Percentiles rank a stretch among this genome's conserved stretches.
Evolutionary conservation across 2,113 vertebrate genomes (phyloP).

Genomic region (Nycticebus coucang): DNA sequence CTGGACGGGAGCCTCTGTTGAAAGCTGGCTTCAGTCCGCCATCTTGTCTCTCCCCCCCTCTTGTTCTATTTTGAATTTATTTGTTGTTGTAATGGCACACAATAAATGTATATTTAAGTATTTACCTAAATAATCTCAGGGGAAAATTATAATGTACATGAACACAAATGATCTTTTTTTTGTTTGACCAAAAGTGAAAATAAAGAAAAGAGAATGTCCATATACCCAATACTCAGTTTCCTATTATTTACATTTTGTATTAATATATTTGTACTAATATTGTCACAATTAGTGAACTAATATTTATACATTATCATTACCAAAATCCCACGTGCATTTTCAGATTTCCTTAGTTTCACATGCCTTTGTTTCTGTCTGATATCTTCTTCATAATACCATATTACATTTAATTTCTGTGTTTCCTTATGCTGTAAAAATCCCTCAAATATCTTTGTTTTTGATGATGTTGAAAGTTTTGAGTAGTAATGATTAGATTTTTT

Average conservation of each 20-base stretch:
- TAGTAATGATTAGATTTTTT: not conserved
- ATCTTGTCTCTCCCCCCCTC: too few species aligned
- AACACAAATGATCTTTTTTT: not conserved
- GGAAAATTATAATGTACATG: not conserved
- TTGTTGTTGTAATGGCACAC: not conserved
- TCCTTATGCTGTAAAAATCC: not conserved
- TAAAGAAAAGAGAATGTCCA: not conserved
- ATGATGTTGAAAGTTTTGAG: not conserved
- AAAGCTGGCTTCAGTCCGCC: too few species aligned
- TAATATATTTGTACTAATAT: not conserved
- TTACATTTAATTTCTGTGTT: not conserved
- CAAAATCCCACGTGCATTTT: not conserved
- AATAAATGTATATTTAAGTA: not conserved
- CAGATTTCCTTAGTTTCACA: not conserved
- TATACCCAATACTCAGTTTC: not conserved
- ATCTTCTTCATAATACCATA: not conserved
- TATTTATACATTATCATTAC: not conserved
- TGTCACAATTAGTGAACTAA: not conserved
- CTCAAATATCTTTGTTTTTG: not conserved
- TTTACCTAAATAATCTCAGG: not conserved
- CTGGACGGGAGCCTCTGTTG: too few species aligned
- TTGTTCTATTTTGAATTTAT: not conserved
- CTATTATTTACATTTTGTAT: not conserved
- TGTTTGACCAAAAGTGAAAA: not conserved
- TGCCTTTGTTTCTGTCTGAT: not conserved